These are phyloP conservation scores for Falco rusticolus DNA, from an alignment of 2,797 vertebrate species.

Conservation along the genomic window DNA sequence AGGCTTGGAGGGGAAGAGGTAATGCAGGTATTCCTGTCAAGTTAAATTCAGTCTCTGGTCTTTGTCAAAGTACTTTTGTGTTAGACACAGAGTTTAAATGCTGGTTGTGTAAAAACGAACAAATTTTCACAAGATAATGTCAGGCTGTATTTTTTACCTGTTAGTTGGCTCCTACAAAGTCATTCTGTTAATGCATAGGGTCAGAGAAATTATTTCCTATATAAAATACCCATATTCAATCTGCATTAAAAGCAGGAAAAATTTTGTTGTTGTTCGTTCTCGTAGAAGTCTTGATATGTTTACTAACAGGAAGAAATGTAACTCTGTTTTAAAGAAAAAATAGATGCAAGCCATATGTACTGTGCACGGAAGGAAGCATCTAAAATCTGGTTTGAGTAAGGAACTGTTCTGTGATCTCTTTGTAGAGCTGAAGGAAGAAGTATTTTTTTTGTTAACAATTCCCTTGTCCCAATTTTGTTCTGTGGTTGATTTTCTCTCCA, in stretches of 20 bases:
- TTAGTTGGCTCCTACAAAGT: background rate
- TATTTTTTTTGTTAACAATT: conserved; percentile 60
- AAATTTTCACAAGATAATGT: background rate
- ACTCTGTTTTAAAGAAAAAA: conserved; percentile 42
- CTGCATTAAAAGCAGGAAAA: background rate
- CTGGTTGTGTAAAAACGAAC: background rate
- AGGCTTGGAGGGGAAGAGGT: background rate
- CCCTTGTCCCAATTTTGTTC: conserved; percentile 61
- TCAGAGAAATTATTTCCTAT: background rate
- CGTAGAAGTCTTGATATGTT: conserved; percentile 47
- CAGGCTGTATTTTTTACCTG: conserved; percentile 14
- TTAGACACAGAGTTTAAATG: background rate
- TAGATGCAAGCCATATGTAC: conserved; percentile 58
- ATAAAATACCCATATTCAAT: background rate
- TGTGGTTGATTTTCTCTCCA: conserved; percentile 30
- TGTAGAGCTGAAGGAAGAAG: conserved; percentile 54
- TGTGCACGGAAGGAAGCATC: conserved; percentile 46
- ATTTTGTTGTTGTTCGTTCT: conserved; percentile 13
- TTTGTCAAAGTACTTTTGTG: background rate
- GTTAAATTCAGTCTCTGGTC: background rate
- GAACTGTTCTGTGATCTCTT: conserved; percentile 67
- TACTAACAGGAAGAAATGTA: conserved; percentile 68
- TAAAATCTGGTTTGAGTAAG: conserved; percentile 68
- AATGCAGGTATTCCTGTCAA: background rate
- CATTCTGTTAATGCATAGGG: background rate